Conservation (phyloP, 2,113 vertebrate genomes). For the Festucalex cinctus region DNA sequence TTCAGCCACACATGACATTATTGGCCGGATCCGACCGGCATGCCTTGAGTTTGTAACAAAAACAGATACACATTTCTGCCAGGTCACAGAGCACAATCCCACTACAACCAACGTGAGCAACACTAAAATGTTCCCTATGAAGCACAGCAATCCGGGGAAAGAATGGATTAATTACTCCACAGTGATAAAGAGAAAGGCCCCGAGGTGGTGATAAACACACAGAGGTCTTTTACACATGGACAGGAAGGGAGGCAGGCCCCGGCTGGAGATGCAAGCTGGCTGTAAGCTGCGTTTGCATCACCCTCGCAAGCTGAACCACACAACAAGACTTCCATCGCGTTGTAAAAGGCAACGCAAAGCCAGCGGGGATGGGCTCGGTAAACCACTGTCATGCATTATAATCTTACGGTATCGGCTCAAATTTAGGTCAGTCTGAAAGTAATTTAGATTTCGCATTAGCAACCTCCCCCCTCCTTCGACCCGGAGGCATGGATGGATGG, state of each 20-base stretch:
- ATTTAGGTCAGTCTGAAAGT: slow-evolving; percentile 53
- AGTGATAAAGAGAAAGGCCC: slow-evolving; percentile 22
- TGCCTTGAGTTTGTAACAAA: background rate
- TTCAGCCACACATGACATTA: background rate
- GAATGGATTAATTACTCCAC: slow-evolving; percentile 49
- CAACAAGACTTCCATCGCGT: slow-evolving; percentile 28
- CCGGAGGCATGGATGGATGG: slow-evolving; percentile 31
- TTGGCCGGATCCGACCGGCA: background rate
- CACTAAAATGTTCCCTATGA: slow-evolving; percentile 1
- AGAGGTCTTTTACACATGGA: slow-evolving; percentile 1
- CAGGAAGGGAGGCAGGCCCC: background rate
- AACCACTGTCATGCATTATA: slow-evolving; percentile 36
- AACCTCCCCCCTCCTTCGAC: slow-evolving; percentile 3
- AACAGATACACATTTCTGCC: background rate
- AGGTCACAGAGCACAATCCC: background rate
- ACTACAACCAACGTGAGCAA: background rate
- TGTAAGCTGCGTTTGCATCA: slow-evolving; percentile 8
- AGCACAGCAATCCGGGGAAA: slow-evolving; percentile 32
- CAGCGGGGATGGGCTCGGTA: slow-evolving; percentile 14
- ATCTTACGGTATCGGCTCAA: slow-evolving; percentile 33
- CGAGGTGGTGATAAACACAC: slow-evolving; percentile 24
- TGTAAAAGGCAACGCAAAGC: slow-evolving; percentile 45
- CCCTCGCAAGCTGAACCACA: slow-evolving; percentile 8
- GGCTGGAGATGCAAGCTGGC: background rate
- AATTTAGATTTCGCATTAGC: slow-evolving; percentile 28